These are phyloP conservation scores for Eristalinus sepulchralis DNA, from an alignment of 2,888 invertebrate species.

Conservation along the genomic window DNA sequence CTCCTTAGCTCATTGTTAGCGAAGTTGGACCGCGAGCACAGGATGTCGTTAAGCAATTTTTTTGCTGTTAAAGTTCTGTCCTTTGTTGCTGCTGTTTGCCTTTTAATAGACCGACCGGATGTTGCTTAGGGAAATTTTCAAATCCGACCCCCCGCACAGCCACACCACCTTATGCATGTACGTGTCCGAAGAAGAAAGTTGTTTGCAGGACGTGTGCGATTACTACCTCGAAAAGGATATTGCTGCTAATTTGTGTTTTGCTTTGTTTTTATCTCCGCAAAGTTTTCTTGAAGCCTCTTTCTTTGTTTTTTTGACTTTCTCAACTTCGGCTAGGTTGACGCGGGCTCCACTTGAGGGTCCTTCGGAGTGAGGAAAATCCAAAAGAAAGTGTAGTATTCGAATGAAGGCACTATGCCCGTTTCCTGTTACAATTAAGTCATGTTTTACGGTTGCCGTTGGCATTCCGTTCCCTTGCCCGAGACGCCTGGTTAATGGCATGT, in stretches of 20 bases:
- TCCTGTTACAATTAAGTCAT: constrained; percentile 57
- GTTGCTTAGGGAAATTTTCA: constrained; percentile 27
- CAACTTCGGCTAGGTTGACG: background rate
- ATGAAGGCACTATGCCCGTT: constrained; percentile 32
- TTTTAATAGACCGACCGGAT: constrained; percentile 62
- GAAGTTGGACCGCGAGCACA: constrained; percentile 1
- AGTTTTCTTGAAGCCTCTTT: constrained; percentile 19
- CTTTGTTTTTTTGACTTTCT: constrained; percentile 12
- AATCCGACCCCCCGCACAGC: background rate
- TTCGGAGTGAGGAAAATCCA: background rate
- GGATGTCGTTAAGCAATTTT: constrained; percentile 53
- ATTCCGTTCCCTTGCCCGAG: constrained; percentile 22
- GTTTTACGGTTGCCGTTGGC: constrained; percentile 51
- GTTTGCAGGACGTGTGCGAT: background rate
- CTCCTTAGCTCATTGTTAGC: constrained; percentile 48
- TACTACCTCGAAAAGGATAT: constrained; percentile 19
- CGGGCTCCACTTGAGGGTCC: background rate
- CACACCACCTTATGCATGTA: background rate
- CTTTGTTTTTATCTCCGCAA: constrained; percentile 37
- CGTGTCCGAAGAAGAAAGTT: background rate
- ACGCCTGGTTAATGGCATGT: constrained; percentile 10
- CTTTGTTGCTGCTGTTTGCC: constrained; percentile 25
- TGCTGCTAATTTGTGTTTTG: constrained; percentile 58
- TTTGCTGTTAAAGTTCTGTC: constrained; percentile 33
- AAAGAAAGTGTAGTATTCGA: constrained; percentile 6